phyloP scores from a whole-genome alignment of 2,797 vertebrate genomes.

The Rhinophrynus dorsalis region DNA sequence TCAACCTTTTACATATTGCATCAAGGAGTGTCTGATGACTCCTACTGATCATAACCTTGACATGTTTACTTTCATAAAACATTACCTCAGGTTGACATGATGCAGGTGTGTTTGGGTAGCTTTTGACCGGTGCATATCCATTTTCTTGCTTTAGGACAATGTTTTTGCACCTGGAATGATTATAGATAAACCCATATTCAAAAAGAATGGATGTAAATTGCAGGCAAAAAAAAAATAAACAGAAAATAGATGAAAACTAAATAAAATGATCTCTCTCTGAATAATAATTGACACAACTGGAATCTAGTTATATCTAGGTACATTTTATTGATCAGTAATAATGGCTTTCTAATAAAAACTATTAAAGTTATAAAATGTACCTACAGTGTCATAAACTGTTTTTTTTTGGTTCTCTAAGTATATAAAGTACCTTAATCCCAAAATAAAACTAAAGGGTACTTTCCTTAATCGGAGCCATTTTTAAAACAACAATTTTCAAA shows the following conservation, averaged over 20 bases:
- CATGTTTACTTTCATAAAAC: constrained; percentile 69
- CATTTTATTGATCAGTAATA: too few species aligned
- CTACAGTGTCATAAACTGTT: too few species aligned
- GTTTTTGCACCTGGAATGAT: constrained; percentile 65
- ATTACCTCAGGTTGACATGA: constrained; percentile 68
- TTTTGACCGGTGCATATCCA: constrained; percentile 54
- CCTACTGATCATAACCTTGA: constrained; percentile 62
- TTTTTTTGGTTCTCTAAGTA: too few species aligned
- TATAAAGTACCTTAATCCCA: too few species aligned
- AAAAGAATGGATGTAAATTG: neutral
- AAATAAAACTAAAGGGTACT: too few species aligned
- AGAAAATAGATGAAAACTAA: neutral
- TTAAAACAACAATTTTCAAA: too few species aligned
- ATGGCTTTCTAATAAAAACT: too few species aligned
- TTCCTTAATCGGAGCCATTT: too few species aligned
- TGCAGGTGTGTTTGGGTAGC: constrained; percentile 69
- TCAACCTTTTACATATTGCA: neutral
- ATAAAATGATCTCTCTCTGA: too few species aligned
- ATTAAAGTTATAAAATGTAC: too few species aligned
- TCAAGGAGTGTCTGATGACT: constrained; percentile 54
- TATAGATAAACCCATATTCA: neutral
- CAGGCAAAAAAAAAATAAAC: neutral
- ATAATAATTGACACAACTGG: too few species aligned
- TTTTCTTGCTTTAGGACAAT: constrained; percentile 59
- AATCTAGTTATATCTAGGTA: too few species aligned